phyloP scores from a whole-genome alignment of 23 tunicate species.

The Styela clava region DNA sequence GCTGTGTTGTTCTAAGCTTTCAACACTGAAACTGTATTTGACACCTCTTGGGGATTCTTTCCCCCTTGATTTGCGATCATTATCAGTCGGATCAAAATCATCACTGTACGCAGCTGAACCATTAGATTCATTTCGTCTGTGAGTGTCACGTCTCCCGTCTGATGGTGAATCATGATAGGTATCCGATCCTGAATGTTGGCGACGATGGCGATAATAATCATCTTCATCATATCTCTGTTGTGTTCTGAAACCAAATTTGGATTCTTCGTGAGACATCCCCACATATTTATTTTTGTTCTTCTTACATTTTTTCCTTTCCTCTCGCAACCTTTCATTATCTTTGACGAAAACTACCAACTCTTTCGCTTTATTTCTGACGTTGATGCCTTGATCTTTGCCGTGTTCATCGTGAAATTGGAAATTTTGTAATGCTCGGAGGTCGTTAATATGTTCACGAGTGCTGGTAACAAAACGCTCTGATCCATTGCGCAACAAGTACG shows the following conservation, averaged over 20 bases:
- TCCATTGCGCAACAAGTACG: constrained; percentile 78
- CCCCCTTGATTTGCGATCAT: constrained; percentile 21
- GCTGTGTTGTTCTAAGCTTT: constrained; percentile 21
- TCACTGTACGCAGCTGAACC: constrained; percentile 59
- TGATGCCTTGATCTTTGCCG: constrained; percentile 94
- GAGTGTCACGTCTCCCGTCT: constrained; percentile 14
- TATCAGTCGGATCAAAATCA: constrained; percentile 66
- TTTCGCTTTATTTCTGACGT: constrained; percentile 88
- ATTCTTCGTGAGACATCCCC: constrained; percentile 83
- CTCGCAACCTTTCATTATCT: constrained; percentile 80
- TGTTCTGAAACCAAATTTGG: constrained; percentile 31
- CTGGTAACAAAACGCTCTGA: constrained; percentile 94
- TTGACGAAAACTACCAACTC: constrained; percentile 69
- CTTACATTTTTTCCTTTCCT: constrained; percentile 89
- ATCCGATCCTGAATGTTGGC: background rate
- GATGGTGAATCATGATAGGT: constrained; percentile 7
- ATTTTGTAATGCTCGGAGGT: constrained; percentile 83
- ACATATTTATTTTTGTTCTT: constrained; percentile 90
- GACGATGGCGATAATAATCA: background rate
- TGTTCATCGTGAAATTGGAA: constrained; percentile 80
- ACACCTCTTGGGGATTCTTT: constrained; percentile 16
- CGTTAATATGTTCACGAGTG: constrained; percentile 90
- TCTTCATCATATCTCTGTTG: constrained; percentile 21
- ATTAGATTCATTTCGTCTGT: constrained; percentile 32
- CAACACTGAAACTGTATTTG: constrained; percentile 23